Evolutionary conservation across 2,888 invertebrate species (phyloP).

Genomic region (Aphidoletes aphidimyza): DNA sequence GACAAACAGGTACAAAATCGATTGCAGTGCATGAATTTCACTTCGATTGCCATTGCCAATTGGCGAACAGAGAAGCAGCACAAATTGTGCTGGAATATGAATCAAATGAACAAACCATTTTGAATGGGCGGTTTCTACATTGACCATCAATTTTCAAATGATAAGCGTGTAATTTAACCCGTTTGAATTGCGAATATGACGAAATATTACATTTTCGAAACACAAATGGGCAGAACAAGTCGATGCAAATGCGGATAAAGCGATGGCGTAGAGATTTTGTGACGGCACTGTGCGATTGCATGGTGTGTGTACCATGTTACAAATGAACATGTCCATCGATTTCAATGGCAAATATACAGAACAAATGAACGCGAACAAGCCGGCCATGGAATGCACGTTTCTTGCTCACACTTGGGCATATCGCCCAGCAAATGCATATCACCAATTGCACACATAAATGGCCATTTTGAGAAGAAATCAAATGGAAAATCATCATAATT

Average conservation of each 20-base stretch:
- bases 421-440: constrained; percentile 16
- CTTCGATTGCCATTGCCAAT: neutral
- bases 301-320: neutral
- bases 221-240: neutral
- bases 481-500: constrained; percentile 54
- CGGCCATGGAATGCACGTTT: neutral
- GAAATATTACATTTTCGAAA: neutral
- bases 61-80: neutral
- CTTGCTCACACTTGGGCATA: neutral
- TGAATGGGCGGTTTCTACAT: neutral
- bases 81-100: neutral
- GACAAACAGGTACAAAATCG: constrained; percentile 23
- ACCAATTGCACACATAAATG: constrained; percentile 15
- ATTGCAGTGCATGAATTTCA: neutral
- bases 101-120: constrained; percentile 20
- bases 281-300: too few relatives aligned
- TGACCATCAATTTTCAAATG: constrained; percentile 34
- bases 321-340: constrained; percentile 21
- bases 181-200: constrained; percentile 17
- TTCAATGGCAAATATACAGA: constrained; percentile 5
- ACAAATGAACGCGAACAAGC: neutral
- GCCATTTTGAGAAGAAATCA: constrained; percentile 52
- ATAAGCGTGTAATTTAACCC: neutral
- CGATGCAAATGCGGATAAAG: constrained; percentile 13
- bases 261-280: too few relatives aligned